phyloP scores from a whole-genome alignment of 2,113 vertebrate species.

The Triplophysa tibetana region DNA sequence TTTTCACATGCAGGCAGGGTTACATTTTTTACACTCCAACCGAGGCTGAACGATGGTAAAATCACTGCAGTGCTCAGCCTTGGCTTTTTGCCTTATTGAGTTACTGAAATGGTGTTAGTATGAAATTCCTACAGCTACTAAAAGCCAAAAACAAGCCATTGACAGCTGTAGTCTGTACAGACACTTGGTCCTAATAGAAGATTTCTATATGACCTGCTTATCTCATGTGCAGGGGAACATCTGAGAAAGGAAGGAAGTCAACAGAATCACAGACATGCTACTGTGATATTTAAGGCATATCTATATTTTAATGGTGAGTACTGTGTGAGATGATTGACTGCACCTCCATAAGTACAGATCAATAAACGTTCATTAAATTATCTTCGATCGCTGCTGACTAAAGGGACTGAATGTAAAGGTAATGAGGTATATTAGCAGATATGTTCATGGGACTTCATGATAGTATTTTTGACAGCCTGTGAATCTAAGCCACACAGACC shows the following conservation, averaged over 20 bases:
- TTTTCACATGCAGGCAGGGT: no score
- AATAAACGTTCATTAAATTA: slow-evolving; percentile 27
- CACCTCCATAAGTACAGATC: background rate
- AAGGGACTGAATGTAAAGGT: background rate
- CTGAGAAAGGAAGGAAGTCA: background rate
- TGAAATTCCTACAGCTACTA: background rate
- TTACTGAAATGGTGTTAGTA: background rate
- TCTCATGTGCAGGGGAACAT: slow-evolving; percentile 36
- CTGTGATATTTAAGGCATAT: background rate
- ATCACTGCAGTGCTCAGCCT: background rate
- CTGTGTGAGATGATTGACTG: background rate
- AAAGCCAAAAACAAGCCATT: slow-evolving; percentile 4
- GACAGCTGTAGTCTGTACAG: background rate
- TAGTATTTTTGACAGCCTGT: slow-evolving; percentile 15
- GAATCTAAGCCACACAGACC: slow-evolving; percentile 15
- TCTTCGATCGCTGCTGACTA: background rate
- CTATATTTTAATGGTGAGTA: background rate
- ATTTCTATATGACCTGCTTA: slow-evolving; percentile 42
- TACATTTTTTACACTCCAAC: no score
- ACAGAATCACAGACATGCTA: slow-evolving; percentile 1
- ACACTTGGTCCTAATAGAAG: slow-evolving; percentile 1
- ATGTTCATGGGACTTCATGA: background rate
- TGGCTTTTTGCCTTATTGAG: background rate
- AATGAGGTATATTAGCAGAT: slow-evolving; percentile 22
- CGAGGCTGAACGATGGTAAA: no score